A percentile compares a stretch with the other conserved stretches of the same genome.
Evolutionary conservation across 2,113 vertebrate genomes (phyloP).

Genomic region (Boulengeromyrus knoepffleri): DNA sequence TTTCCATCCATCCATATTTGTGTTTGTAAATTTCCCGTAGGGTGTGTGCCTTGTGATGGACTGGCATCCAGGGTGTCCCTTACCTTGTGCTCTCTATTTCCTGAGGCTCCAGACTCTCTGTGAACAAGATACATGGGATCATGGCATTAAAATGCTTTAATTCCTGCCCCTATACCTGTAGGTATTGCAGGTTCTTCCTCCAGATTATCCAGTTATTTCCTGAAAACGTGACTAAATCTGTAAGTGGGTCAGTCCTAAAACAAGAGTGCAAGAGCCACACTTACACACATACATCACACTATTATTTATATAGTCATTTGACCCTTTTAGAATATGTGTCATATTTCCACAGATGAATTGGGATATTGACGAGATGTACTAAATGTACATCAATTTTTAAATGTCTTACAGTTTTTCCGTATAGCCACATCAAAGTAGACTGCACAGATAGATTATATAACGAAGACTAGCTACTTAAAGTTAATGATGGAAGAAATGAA

Average conservation of each 20-base stretch:
- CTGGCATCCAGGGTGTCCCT: not conserved
- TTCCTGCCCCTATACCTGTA: not conserved
- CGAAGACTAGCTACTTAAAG: not conserved
- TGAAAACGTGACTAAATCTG: not conserved
- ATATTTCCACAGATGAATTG: not conserved
- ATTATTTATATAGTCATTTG: not conserved
- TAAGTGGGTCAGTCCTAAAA: not conserved
- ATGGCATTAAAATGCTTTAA: no score
- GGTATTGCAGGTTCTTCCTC: not conserved
- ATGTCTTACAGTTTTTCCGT: not conserved
- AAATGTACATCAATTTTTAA: not conserved
- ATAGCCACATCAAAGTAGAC: not conserved
- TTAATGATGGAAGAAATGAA: conserved; percentile 14
- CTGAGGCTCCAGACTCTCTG: not conserved
- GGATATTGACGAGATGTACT: not conserved
- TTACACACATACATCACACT: not conserved
- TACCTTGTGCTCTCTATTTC: not conserved
- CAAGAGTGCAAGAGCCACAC: not conserved
- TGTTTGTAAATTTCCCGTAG: not conserved
- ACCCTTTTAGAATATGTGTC: not conserved
- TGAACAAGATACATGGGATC: not conserved
- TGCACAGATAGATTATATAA: not conserved
- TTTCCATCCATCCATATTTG: not conserved
- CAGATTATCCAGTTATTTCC: not conserved
- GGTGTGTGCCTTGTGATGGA: not conserved